phyloP scores from a whole-genome alignment of 2,888 invertebrate species.

The Epinotia brunnichana region DNA sequence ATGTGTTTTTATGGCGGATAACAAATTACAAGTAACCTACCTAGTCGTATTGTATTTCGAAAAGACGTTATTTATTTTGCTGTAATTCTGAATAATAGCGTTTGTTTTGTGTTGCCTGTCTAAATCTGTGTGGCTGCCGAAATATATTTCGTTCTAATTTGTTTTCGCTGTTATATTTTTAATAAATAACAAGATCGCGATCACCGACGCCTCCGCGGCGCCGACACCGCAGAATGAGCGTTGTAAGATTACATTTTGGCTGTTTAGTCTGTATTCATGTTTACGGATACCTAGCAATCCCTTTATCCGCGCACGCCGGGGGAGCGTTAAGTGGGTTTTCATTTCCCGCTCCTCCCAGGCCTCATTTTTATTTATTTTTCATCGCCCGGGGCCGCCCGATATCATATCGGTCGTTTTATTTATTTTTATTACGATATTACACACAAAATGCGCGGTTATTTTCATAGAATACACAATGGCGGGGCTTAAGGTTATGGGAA shows the following conservation, averaged over 20 bases:
- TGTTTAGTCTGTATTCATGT: not conserved
- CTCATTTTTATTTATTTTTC: conserved; percentile 81
- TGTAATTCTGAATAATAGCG: not conserved
- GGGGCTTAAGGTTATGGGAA: conserved; percentile 32
- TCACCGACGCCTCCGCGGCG: not conserved
- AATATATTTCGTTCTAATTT: not conserved
- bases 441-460: conserved; percentile 70
- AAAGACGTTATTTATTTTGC: not conserved
- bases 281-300: conserved; percentile 9
- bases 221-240: conserved; percentile 13
- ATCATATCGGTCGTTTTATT: conserved; percentile 77
- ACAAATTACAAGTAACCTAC: not conserved
- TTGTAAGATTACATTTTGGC: conserved; percentile 30
- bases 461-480: conserved; percentile 66
- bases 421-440: conserved; percentile 75
- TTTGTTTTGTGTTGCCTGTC: not conserved
- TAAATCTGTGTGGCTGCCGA: not conserved
- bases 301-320: conserved; percentile 53
- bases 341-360: conserved; percentile 64
- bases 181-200: conserved; percentile 3
- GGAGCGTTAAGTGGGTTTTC: conserved; percentile 78
- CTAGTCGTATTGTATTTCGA: not conserved
- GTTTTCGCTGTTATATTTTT: not conserved
- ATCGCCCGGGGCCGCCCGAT: conserved; percentile 73
- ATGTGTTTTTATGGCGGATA: conserved; percentile 29